Conservation (phyloP, 2,113 vertebrate genomes). For the Orthonyx spaldingii region DNA sequence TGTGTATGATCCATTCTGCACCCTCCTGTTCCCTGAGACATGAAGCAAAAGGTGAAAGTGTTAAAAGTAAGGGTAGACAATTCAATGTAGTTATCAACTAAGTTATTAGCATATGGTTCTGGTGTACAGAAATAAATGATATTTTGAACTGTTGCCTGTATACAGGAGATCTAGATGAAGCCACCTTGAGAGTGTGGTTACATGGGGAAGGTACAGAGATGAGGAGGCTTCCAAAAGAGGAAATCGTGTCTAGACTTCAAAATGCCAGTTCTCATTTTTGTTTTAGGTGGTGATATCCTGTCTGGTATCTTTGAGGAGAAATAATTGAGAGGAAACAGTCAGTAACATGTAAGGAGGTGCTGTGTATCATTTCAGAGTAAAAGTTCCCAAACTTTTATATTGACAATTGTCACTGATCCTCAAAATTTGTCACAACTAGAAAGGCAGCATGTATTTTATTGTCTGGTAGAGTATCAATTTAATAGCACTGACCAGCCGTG, state of each 20-base stretch:
- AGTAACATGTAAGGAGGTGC: neutral
- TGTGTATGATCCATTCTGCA: neutral
- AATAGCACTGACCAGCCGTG: neutral
- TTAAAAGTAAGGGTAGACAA: neutral
- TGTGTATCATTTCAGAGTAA: neutral
- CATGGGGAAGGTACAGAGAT: constrained; percentile 54
- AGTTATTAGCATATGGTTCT: neutral
- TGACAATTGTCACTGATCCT: neutral
- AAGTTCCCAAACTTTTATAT: neutral
- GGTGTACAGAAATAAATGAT: neutral
- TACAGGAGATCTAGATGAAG: neutral
- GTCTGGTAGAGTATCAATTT: neutral
- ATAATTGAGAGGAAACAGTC: neutral
- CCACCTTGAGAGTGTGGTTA: constrained; percentile 35
- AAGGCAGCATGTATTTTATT: neutral
- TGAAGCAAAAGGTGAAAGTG: neutral
- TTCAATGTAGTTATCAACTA: neutral
- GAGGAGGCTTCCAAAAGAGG: constrained; percentile 59
- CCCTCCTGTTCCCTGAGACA: neutral
- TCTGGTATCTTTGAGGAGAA: constrained; percentile 40
- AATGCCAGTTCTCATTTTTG: constrained; percentile 60
- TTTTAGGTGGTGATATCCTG: constrained; percentile 46
- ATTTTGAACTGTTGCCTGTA: neutral
- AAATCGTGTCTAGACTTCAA: constrained; percentile 60
- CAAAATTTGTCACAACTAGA: neutral